Base-by-base conservation (phyloP, 2,888 invertebrate genomes). In the Mythimna ferrago region DNA sequence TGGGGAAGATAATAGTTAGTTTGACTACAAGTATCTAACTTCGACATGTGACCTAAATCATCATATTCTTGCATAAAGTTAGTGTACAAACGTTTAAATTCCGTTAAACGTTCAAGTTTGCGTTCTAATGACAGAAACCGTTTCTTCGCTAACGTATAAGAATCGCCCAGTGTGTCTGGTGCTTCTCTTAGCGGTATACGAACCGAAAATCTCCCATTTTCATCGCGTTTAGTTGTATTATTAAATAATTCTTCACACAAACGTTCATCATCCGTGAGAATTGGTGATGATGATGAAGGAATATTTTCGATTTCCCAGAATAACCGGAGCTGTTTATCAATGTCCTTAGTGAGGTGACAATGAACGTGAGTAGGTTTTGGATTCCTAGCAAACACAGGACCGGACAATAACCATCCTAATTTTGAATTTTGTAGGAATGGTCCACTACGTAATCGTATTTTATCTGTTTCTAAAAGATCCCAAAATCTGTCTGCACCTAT, bases 221-320 rank as follows among this genome's bases (percentile, higher is more conserved):
- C 26, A 6, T 19, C 26, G 48, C 63, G 70, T 38, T 38, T 38
- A 38, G 38, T 70, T 9, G 63, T 63, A 44, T 64, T 70, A 57
- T 26, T 32, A 38, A 70, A 70, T 54, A 63, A 32, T 35, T 70
- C 35, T n/a, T 69, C 70, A 63, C 70, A 70, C 11, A 9, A 7
- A 14, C 63, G 62, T 26, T 71, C 71, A 6, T 66, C 66, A 7
- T 51, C 21, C 1, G 62, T 41, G 10, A 67, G 14, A 32, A 48
- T 21, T 11, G 2, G 2, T 3, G 11, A 11, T 11, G 58, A 14
- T 16, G 60, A 61, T 35, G 66, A 44, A 11, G 51, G 26, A n/a
- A 73, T 48, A 35, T 56, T 32, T 9, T 73, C 73, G 0, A 73
- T 21, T 64, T 73, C 73, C 73, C 73, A 73, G 19, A 73, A 67